phyloP scores from a whole-genome alignment of 2,797 vertebrate genomes.

The Poeciliopsis presidionis region DNA sequence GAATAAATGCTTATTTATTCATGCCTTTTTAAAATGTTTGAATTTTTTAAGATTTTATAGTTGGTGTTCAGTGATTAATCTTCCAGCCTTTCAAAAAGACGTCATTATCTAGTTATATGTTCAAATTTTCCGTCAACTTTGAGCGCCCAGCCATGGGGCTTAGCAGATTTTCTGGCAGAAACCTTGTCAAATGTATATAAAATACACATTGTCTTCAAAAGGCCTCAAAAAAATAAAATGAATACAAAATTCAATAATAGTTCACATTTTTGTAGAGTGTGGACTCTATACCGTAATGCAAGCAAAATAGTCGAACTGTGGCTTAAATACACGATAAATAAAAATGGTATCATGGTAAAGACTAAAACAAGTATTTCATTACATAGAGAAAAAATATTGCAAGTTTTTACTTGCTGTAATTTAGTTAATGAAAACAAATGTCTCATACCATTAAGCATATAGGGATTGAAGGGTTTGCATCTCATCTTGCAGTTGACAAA shows the following conservation, averaged over 20 bases:
- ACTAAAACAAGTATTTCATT: not conserved
- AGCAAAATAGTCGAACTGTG: not conserved
- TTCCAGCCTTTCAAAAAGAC: no score
- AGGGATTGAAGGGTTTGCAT: slow-evolving; percentile 80
- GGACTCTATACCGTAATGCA: not conserved
- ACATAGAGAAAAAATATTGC: not conserved
- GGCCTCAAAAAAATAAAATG: not conserved
- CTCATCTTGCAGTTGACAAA: slow-evolving; percentile 90
- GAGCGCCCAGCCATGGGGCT: no score
- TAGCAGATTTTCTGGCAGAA: no score
- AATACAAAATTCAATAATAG: not conserved
- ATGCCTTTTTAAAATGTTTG: no score
- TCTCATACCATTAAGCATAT: slow-evolving; percentile 81
- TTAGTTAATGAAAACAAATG: not conserved
- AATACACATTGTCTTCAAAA: not conserved
- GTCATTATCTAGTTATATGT: no score
- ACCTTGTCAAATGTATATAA: not conserved
- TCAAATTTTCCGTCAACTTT: no score
- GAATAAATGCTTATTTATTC: no score
- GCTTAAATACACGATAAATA: not conserved
- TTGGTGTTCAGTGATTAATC: no score
- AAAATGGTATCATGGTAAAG: not conserved
- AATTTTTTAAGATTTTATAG: no score
- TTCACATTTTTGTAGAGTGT: not conserved
- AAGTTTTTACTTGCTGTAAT: not conserved